These are phyloP conservation scores for Epinotia demarniana DNA, from an alignment of 2,888 invertebrate genomes.

Conservation along the genomic window DNA sequence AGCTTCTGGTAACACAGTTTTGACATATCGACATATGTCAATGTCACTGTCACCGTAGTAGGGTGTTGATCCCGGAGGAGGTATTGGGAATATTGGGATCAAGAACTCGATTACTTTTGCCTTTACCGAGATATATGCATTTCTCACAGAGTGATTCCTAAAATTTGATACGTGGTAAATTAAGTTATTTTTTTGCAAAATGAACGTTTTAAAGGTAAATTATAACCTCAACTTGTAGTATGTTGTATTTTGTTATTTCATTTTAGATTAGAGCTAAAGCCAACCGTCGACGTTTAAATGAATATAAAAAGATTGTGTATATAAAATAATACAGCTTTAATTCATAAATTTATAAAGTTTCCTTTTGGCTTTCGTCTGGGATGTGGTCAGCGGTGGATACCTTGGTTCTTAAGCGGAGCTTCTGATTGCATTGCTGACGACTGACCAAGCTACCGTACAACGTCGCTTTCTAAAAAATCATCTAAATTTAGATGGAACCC, in stretches of 20 bases:
- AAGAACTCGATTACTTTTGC: not conserved
- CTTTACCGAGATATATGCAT: not conserved
- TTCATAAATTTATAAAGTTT: not conserved
- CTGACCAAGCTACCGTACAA: too few relatives aligned
- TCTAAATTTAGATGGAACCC: too few relatives aligned
- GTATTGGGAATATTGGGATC: not conserved
- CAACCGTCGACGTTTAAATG: too few relatives aligned
- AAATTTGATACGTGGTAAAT: not conserved
- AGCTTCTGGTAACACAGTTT: not conserved
- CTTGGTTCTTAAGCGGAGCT: too few relatives aligned
- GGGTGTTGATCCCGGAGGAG: not conserved
- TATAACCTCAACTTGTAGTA: conserved; percentile 27
- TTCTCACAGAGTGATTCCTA: not conserved
- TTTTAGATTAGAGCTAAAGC: not conserved
- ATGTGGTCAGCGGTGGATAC: too few relatives aligned
- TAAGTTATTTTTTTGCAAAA: conserved; percentile 8
- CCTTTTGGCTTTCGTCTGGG: too few relatives aligned
- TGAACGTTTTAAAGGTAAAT: conserved; percentile 45
- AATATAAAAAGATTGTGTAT: not conserved
- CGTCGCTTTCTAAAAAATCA: too few relatives aligned
- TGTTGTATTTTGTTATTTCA: conserved; percentile 32
- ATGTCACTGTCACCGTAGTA: not conserved
- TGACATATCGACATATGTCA: conserved; percentile 6
- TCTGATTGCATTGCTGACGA: too few relatives aligned
- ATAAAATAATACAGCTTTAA: not conserved